Evolutionary conservation across 2,113 vertebrate genomes (phyloP).

Genomic region (Apaloderma vittatum): DNA sequence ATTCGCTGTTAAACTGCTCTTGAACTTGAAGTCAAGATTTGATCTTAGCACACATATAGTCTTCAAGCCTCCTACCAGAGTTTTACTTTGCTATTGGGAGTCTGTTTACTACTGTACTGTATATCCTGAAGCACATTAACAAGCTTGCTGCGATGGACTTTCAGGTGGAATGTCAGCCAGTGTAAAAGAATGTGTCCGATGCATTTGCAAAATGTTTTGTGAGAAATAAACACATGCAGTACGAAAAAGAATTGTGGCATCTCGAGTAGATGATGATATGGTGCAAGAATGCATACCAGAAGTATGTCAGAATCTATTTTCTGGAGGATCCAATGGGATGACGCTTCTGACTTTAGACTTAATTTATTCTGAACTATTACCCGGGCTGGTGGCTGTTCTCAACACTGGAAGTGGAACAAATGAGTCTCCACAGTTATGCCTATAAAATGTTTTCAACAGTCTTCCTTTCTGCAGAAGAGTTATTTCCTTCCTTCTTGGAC

Average conservation of each 20-base stretch:
- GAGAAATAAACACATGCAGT: conserved; percentile 18
- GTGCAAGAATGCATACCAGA: conserved; percentile 39
- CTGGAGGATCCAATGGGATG: not conserved
- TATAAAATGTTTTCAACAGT: conserved; percentile 11
- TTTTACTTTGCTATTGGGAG: conserved; percentile 76
- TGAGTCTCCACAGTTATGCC: not conserved
- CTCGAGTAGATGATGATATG: conserved; percentile 36
- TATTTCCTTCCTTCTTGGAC: conserved; percentile 44
- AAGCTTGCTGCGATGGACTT: conserved; percentile 65
- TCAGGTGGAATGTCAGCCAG: conserved; percentile 71
- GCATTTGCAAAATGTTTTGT: not conserved
- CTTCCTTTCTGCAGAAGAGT: not conserved
- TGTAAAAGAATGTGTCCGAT: conserved; percentile 51
- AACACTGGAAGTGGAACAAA: conserved; percentile 33
- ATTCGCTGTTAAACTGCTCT: conserved; percentile 81
- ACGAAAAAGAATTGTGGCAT: not conserved
- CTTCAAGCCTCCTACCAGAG: conserved; percentile 55
- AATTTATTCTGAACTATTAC: conserved; percentile 54
- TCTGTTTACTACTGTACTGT: conserved; percentile 63
- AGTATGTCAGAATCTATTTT: conserved; percentile 33
- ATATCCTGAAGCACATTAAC: conserved; percentile 71
- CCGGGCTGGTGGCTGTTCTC: conserved; percentile 15
- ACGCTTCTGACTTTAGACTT: conserved; percentile 40
- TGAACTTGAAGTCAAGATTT: conserved; percentile 80
- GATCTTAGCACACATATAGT: conserved; percentile 65